Conservation (phyloP, 2,888 invertebrate species). For the Baronia brevicornis region DNA sequence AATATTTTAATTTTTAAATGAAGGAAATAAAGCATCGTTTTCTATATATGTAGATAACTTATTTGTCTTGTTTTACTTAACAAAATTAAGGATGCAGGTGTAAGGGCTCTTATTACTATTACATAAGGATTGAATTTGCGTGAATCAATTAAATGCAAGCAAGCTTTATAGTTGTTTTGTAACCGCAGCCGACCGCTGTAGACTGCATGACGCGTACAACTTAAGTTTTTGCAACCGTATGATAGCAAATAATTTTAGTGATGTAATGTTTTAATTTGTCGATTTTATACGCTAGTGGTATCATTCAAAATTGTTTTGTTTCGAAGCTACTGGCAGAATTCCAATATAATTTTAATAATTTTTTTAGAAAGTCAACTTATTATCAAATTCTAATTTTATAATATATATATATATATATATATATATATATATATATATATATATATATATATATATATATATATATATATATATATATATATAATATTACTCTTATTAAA, state of each 20-base stretch:
- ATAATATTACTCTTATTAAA: too few relatives aligned
- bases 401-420: too few relatives aligned
- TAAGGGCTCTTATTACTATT: slow-evolving; percentile 15
- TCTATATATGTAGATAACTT: slow-evolving; percentile 13
- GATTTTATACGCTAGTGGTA: too few relatives aligned
- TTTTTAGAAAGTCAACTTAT: too few relatives aligned
- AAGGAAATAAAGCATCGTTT: slow-evolving; percentile 12
- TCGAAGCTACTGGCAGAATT: too few relatives aligned
- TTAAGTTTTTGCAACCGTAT: slow-evolving; percentile 57
- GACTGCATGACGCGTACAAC: slow-evolving; percentile 66
- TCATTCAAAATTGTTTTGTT: too few relatives aligned
- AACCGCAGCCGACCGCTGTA: slow-evolving; percentile 36
- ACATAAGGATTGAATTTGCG: slow-evolving; percentile 28
- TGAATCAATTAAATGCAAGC: slow-evolving; percentile 13
- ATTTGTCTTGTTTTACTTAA: slow-evolving; percentile 18
- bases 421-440: too few relatives aligned
- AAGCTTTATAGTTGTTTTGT: slow-evolving; percentile 43
- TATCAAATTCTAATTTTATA: too few relatives aligned
- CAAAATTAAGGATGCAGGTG: slow-evolving; percentile 4
- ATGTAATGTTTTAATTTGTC: slow-evolving; percentile 21
- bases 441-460: too few relatives aligned
- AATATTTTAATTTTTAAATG: slow-evolving; percentile 8
- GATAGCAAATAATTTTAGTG: slow-evolving; percentile 48
- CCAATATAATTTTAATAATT: too few relatives aligned
- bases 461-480: too few relatives aligned